These are phyloP conservation scores for Rhinichthys klamathensis DNA, from an alignment of 2,113 vertebrate species.

Conservation along the genomic window DNA sequence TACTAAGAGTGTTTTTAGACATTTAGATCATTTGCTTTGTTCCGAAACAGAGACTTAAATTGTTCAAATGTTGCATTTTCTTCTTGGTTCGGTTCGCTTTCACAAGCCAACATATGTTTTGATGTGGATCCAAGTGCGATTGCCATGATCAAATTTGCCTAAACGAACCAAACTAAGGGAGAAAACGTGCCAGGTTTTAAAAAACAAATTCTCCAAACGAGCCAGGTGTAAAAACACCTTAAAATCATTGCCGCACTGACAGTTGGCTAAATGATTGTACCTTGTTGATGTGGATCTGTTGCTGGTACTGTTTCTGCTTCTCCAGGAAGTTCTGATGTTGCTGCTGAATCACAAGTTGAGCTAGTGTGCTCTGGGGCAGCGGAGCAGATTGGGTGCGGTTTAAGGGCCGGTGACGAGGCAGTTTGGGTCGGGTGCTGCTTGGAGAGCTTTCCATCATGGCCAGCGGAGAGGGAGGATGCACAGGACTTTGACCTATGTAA, in stretches of 20 bases:
- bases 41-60: not conserved
- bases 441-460: constrained; percentile 87
- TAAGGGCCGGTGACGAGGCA: constrained; percentile 93
- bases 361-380: constrained; percentile 93
- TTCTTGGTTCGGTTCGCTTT: not conserved
- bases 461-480: constrained; percentile 90
- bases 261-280: constrained; percentile 72
- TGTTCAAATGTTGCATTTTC: not conserved
- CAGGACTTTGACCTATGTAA: constrained; percentile 78
- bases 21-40: not conserved
- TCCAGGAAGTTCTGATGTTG: constrained; percentile 98
- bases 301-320: constrained; percentile 97
- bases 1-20: not conserved
- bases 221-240: too few relatives aligned
- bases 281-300: constrained; percentile 97
- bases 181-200: too few relatives aligned
- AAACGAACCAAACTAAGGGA: not conserved
- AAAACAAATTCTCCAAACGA: too few relatives aligned
- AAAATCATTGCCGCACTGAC: not conserved
- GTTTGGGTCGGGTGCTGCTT: constrained; percentile 84
- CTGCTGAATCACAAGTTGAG: constrained; percentile 97
- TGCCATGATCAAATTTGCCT: not conserved
- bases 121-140: not conserved
- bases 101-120: not conserved
- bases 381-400: constrained; percentile 96